phyloP scores from a whole-genome alignment of 2,113 vertebrate genomes.

The Stegastes partitus region DNA sequence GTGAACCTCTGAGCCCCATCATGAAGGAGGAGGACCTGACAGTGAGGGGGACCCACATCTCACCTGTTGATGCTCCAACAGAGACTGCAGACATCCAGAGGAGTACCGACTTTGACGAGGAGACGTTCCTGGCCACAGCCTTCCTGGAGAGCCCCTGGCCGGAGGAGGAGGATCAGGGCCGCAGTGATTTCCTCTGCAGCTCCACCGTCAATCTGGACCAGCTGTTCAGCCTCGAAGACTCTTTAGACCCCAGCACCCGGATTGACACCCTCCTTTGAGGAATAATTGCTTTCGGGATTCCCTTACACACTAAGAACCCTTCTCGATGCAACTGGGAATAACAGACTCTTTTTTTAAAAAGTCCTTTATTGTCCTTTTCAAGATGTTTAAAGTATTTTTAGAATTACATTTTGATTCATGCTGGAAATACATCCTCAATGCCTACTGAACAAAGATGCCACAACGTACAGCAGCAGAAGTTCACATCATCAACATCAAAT shows the following conservation, averaged over 20 bases:
- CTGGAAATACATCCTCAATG: constrained; percentile 13
- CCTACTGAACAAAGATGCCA: constrained; percentile 51
- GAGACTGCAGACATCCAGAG: constrained; percentile 73
- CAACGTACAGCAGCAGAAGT: constrained; percentile 5
- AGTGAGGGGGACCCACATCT: constrained; percentile 78
- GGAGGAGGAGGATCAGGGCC: constrained; percentile 88
- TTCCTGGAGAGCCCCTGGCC: constrained; percentile 94
- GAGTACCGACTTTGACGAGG: constrained; percentile 90
- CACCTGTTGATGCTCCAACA: constrained; percentile 31
- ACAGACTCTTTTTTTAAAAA: background rate
- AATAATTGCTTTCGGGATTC: background rate
- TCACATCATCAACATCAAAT: background rate
- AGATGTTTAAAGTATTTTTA: constrained; percentile 45
- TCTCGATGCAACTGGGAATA: background rate
- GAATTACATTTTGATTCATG: constrained; percentile 33
- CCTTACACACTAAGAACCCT: background rate
- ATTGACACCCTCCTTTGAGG: constrained; percentile 85
- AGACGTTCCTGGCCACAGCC: constrained; percentile 91
- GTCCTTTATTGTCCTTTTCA: constrained; percentile 10
- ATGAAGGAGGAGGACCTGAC: constrained; percentile 83
- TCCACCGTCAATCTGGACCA: constrained; percentile 86
- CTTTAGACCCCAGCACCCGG: constrained; percentile 82
- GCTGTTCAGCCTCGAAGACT: constrained; percentile 87
- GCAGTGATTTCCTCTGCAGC: constrained; percentile 84
- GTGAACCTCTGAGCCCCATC: constrained; percentile 85